phyloP scores from a whole-genome alignment of 2,113 vertebrate genomes.

The Sarotherodon lohbergeri region DNA sequence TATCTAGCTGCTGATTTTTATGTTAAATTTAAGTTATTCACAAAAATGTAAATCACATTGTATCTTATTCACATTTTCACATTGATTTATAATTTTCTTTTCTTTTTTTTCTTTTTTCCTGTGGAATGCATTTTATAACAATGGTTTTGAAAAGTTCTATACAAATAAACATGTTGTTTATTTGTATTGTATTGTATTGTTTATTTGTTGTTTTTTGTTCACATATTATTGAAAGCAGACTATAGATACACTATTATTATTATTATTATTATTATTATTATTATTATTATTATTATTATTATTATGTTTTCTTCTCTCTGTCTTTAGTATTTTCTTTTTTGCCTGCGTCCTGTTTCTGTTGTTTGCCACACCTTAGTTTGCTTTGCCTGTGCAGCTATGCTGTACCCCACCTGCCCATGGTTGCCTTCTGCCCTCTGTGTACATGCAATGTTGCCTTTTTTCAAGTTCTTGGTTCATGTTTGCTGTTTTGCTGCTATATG shows the following conservation, averaged over 20 bases:
- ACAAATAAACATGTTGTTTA: background rate
- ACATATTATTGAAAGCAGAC: no score
- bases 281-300: no score
- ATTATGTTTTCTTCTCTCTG: accelerated
- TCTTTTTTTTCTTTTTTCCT: accelerated
- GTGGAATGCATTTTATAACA: background rate
- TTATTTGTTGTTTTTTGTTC: no score
- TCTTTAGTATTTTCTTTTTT: background rate
- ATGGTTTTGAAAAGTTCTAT: background rate
- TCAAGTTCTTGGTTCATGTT: background rate
- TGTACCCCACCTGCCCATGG: background rate
- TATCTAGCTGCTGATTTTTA: background rate
- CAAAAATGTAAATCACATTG: background rate
- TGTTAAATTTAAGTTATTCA: background rate
- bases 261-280: no score
- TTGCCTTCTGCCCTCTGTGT: background rate
- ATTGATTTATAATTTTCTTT: background rate
- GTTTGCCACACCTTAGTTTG: background rate
- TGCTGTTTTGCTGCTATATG: background rate
- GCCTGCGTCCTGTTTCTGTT: background rate
- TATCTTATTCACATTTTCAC: background rate
- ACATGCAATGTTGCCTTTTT: background rate
- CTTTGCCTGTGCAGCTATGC: no score
- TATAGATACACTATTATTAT: no score
- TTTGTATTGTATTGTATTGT: no score